Percentiles rank a stretch among this genome's conserved stretches.
These are phyloP conservation scores for Osmoderma eremita DNA, from an alignment of 2,888 invertebrate genomes.

Conservation along the genomic window DNA sequence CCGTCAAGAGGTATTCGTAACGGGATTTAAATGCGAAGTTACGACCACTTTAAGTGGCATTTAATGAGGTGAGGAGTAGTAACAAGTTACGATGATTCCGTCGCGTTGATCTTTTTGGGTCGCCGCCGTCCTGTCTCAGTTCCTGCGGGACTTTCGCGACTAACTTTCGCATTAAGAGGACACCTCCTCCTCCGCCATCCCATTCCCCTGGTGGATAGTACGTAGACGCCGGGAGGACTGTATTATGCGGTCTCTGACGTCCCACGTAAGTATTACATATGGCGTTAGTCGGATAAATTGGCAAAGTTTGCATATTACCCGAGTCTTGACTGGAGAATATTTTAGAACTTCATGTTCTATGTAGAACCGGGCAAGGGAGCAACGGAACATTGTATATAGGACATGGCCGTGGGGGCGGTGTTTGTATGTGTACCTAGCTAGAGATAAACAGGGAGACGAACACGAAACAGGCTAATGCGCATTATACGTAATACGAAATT, in stretches of 20 bases:
- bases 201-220: too few relatives aligned
- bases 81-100: constrained; percentile 15
- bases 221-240: constrained; percentile 6
- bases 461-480: too few relatives aligned
- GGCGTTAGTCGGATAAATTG: constrained; percentile 40
- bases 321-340: constrained; percentile 34
- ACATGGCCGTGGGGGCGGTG: too few relatives aligned
- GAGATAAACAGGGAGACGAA: too few relatives aligned
- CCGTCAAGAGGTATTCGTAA: constrained; percentile 13
- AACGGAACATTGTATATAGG: constrained; percentile 10
- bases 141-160: constrained; percentile 12
- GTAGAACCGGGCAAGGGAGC: not conserved
- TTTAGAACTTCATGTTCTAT: constrained; percentile 38
- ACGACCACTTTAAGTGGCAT: constrained; percentile 29
- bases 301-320: constrained; percentile 41
- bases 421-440: too few relatives aligned
- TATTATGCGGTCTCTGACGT: constrained; percentile 37
- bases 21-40: constrained; percentile 29
- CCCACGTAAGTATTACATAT: constrained; percentile 43
- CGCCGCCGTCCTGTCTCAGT: constrained; percentile 6
- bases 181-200: too few relatives aligned
- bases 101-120: constrained; percentile 30
- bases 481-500: too few relatives aligned
- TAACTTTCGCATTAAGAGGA: constrained; percentile 42
- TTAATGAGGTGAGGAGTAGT: constrained; percentile 31